A percentile compares a stretch with the other conserved stretches of the same genome.
phyloP scores from a whole-genome alignment of 2,888 invertebrate genomes.

The Campoplex nolae region DNA sequence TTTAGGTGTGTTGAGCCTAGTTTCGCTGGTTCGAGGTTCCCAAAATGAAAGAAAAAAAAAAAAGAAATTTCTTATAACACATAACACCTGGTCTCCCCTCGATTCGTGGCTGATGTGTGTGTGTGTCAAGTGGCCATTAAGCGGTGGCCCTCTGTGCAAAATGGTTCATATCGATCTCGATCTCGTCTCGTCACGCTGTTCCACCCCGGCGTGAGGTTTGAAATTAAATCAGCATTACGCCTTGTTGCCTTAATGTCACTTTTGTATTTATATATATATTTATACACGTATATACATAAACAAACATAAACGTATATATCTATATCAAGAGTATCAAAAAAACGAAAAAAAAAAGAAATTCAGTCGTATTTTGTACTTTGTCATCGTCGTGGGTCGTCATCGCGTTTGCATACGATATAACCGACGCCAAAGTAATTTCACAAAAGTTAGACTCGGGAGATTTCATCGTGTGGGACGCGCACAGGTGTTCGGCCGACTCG shows the following conservation, averaged over 20 bases:
- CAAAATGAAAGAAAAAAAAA: not conserved
- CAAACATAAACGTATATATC: not conserved
- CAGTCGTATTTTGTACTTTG: constrained; percentile 12
- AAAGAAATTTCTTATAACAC: constrained; percentile 35
- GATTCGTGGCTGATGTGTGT: constrained; percentile 71
- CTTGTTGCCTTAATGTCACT: constrained; percentile 72
- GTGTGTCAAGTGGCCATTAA: constrained; percentile 82
- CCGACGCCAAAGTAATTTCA: constrained; percentile 34
- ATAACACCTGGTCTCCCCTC: constrained; percentile 63
- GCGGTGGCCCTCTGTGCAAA: constrained; percentile 67
- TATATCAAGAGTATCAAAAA: not conserved
- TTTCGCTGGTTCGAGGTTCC: constrained; percentile 1
- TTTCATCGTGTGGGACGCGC: constrained; percentile 78
- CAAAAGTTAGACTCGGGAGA: constrained; percentile 54
- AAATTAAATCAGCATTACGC: constrained; percentile 82
- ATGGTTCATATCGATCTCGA: constrained; percentile 68
- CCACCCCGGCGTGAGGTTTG: constrained; percentile 35
- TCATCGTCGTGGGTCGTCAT: constrained; percentile 44
- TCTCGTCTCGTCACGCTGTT: constrained; percentile 73
- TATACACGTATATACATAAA: not conserved
- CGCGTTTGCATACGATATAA: constrained; percentile 28
- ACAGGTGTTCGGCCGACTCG: constrained; percentile 78
- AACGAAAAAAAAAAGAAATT: not conserved
- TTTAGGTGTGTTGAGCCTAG: not conserved
- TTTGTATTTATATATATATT: constrained; percentile 31